These are phyloP conservation scores for Conus canariensis DNA, from an alignment of 2,888 invertebrate species.

Conservation along the genomic window DNA sequence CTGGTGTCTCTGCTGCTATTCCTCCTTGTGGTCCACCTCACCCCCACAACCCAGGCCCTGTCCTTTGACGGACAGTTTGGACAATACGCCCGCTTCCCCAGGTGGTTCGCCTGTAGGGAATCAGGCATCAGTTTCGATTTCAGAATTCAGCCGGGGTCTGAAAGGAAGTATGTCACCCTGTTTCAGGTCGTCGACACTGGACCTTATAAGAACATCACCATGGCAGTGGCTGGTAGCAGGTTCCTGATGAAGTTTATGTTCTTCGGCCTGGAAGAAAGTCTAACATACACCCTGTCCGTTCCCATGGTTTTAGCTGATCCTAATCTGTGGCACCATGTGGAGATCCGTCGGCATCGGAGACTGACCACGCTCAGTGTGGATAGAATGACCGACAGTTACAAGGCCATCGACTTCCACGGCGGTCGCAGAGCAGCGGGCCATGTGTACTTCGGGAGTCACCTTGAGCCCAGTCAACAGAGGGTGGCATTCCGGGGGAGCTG, in stretches of 20 bases:
- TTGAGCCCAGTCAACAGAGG: constrained; percentile 57
- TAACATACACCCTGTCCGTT: constrained; percentile 63
- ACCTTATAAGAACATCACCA: constrained; percentile 84
- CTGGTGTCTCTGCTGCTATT: background rate
- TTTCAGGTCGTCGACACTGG: constrained; percentile 97
- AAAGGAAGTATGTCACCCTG: constrained; percentile 54
- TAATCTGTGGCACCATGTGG: constrained; percentile 69
- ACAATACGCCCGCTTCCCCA: constrained; percentile 72
- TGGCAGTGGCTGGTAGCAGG: constrained; percentile 60
- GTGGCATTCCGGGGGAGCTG: constrained; percentile 62
- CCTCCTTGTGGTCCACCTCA: constrained; percentile 12
- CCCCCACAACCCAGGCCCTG: constrained; percentile 48
- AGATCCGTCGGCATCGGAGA: constrained; percentile 78
- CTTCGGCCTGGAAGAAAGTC: constrained; percentile 68
- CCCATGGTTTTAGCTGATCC: constrained; percentile 67
- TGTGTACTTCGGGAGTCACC: constrained; percentile 70
- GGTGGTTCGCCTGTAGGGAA: constrained; percentile 76
- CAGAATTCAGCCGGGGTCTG: constrained; percentile 52
- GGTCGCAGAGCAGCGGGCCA: constrained; percentile 59
- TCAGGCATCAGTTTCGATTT: constrained; percentile 74
- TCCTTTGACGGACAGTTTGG: constrained; percentile 58
- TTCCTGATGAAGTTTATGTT: constrained; percentile 85
- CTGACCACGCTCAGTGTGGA: constrained; percentile 74
- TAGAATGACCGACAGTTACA: constrained; percentile 56
- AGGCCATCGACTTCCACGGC: constrained; percentile 70